Base-by-base conservation (phyloP, 1,140 invertebrate species). In the Armadillidium nasatum region DNA sequence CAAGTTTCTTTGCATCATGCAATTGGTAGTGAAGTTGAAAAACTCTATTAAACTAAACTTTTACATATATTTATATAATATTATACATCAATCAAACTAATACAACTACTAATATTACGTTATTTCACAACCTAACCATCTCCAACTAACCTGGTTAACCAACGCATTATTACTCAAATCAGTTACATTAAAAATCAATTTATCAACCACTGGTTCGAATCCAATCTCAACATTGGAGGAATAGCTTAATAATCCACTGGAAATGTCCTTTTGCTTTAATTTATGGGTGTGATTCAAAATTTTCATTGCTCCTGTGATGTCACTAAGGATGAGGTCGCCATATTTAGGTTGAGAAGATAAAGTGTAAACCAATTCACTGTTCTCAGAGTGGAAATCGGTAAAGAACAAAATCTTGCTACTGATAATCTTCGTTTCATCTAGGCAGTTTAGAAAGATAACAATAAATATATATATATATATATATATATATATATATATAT, bases 121-220 rank as follows among this genome's bases (percentile, higher is more conserved):
- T 33, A 33, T 33, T 33, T 33, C 33, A 6, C 2, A 1, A 33
- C 1, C 33, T 33, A 33, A 33, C 33, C 33, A 33, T 33, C 33
- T 33, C 11, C 9, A 43, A 75, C 50, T 74, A 44, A 80, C 79
- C 76, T 80, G 79, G 69, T 80, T 78, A 10, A 83, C 78, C 9
- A 84, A 84, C 22, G 86, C 83, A 73, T 81, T 81, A 77, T 86
- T 85, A 43, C 83, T 78, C 1, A 85, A 84, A 82, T 86, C 86
- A 23, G 85, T 83, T 0, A 86, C 83, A 76, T 86, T 80, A 66
- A 80, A 80, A 21, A 76, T 22, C 45, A 80, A 46, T 11, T 71
- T 73, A 19, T 80, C 79, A 6, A 23, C 54, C 11, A 78, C 74
- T 44, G 67, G 22, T 23, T 45, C 45, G 7, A 71, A 43, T n/a